Evolutionary conservation across 2,113 vertebrate species (phyloP), one percentile per base, ranked within the genome.

Genomic region (Phalacrocorax aristotelis): DNA sequence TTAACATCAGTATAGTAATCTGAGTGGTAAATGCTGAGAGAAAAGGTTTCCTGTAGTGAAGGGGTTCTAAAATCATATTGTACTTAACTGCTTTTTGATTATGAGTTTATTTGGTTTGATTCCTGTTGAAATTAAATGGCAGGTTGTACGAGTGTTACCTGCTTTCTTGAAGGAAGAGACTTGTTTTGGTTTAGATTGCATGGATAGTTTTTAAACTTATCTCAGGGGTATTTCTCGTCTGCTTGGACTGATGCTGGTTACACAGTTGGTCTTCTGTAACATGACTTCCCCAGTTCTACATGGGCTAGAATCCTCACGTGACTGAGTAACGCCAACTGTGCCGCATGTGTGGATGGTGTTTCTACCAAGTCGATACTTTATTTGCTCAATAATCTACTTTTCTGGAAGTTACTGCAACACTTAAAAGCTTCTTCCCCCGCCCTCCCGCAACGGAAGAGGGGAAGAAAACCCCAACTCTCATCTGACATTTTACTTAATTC

Each of bases 71-170:
- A 83, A 83, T 48, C 3, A 6, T 38, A 27, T 26, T 38, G 10
- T 7, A 21, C 29, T 61, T 58, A 17, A n/a, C n/a, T n/a, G n/a
- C n/a, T n/a, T n/a, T n/a, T n/a, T n/a, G n/a, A n/a, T n/a, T n/a
- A n/a, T n/a, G n/a, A n/a, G n/a, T n/a, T n/a, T n/a, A 49, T 38
- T 89, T 48, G 36, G 82, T 38, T 78, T 89, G 13, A 36, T 42
- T 58, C 27, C 21, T 13, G 6, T 14, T 84, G 44, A 64, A 54
- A 61, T 84, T 23, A 52, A 81, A 15, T 4, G 17, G 30, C 4
- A 1, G 1, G 0, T 18, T 48, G 22, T 48, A 44, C 15, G 29
- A 26, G 2, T 8, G n/a, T 49, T 72, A 44, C 20, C 42, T 46
- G 25, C 36, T 78, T 55, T 42, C 40, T 85, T 74, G 34, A 55